Evolutionary conservation across 2,888 invertebrate species (phyloP), one percentile per base, ranked within the genome.

Genomic region (Tenthredo notha): DNA sequence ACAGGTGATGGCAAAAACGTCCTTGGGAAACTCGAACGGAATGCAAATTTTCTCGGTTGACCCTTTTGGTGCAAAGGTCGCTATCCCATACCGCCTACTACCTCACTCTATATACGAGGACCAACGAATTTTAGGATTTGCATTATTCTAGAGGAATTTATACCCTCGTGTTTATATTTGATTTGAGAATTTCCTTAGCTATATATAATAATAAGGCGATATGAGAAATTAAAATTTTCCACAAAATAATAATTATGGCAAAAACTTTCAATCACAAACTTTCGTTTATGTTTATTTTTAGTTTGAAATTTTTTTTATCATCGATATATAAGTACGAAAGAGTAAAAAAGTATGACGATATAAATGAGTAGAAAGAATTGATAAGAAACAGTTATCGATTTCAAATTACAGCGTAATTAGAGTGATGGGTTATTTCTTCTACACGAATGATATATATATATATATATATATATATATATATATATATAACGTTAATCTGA

Each of bases 1-100:
- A 80, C 80, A 70, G 83, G 83, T 83, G 83, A 70, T 70, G 83
- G n/a, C 67, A 83, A 83, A 70, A 67, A 65, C 83, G 47, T 65
- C 70, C 83, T 7, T 37, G 67, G 70, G 67, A 61, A 61, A 18
- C 21, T 43, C 7, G 43, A 2, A 40, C 18, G 40, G 80, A 80
- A 80, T 80, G 80, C 80, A 80, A 80, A 80, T 80, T 61, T 21
- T n/a, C 50, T 7, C 58, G 21, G 80, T 40, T 80, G 80, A 61
- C 80, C 61, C 80, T 61, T 78, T 61, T 15, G 80, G 80, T 80
- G 80, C 80, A 80, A 80, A 61, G 80, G 80, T 80, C 50, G 29
- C 54, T 43, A 43, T 43, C 25, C 40, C 74, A 21, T 10, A 40
- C 18, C 72, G n/a, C 37, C 70, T 18, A 18, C 18, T 70, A 21